A percentile compares a stretch with the other conserved stretches of the same genome.
Evolutionary conservation across 1,140 invertebrate genomes (phyloP).

Genomic region (Neodiprion lecontei): DNA sequence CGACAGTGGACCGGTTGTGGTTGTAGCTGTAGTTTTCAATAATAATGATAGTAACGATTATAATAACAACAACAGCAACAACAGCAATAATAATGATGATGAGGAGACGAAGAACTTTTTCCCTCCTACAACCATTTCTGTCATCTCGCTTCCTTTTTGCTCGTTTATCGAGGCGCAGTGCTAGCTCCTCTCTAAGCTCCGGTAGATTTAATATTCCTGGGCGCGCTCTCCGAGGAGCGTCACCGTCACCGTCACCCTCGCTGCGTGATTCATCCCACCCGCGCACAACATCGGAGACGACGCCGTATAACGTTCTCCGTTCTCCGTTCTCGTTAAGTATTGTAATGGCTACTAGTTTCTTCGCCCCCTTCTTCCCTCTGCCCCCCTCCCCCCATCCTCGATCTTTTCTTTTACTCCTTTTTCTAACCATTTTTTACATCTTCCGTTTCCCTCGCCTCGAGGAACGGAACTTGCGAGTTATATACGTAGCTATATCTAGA

Average conservation of each 20-base stretch:
- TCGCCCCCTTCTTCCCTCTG: constrained; percentile 28
- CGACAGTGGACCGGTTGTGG: too few species aligned
- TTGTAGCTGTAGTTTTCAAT: background rate
- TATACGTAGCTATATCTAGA: constrained; percentile 6
- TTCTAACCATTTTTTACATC: constrained; percentile 23
- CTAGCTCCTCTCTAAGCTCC: background rate
- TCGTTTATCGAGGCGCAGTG: background rate
- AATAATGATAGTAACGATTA: background rate
- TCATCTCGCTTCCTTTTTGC: constrained; percentile 16
- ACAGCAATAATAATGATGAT: background rate
- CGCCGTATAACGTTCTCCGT: constrained; percentile 27
- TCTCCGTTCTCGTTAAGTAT: constrained; percentile 52
- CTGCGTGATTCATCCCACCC: constrained; percentile 49
- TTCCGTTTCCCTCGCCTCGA: constrained; percentile 23
- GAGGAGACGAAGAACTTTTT: background rate
- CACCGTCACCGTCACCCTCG: constrained; percentile 23
- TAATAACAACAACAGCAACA: background rate
- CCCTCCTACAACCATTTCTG: constrained; percentile 15
- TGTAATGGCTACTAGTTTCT: constrained; percentile 38
- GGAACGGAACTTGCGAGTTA: constrained; percentile 9
- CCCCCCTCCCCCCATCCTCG: constrained; percentile 30
- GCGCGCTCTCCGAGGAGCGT: constrained; percentile 32
- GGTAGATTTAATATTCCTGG: constrained; percentile 46
- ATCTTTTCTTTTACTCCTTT: constrained; percentile 34
- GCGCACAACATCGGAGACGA: constrained; percentile 42